Evolutionary conservation across 2,888 invertebrate genomes (phyloP).

Genomic region (Lomographa bimaculata): DNA sequence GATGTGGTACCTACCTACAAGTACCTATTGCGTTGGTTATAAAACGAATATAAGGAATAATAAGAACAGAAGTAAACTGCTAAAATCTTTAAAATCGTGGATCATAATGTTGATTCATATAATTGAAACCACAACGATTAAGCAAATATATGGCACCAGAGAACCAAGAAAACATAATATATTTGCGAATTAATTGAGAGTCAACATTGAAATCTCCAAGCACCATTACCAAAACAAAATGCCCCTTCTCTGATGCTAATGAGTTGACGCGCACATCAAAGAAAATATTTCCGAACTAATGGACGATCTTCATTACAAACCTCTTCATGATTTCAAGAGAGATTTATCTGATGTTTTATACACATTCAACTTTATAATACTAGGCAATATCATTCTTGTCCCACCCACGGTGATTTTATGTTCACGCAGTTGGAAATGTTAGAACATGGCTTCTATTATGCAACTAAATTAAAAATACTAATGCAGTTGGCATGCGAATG

Average conservation of each 20-base stretch:
- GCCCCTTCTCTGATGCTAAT: slow-evolving; percentile 5
- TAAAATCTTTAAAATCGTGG: too few relatives aligned
- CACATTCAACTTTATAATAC: slow-evolving; percentile 14
- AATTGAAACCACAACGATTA: too few relatives aligned
- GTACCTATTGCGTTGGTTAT: not conserved
- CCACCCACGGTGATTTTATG: slow-evolving; percentile 7
- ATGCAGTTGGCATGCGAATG: slow-evolving; percentile 11
- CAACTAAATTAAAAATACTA: slow-evolving; percentile 10
- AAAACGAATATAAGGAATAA: slow-evolving; percentile 2
- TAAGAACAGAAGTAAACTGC: too few relatives aligned
- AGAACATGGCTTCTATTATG: slow-evolving; percentile 4
- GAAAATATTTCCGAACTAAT: slow-evolving; percentile 24
- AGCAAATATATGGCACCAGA: too few relatives aligned
- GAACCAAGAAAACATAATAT: too few relatives aligned
- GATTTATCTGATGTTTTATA: slow-evolving; percentile 21
- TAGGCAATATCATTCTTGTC: slow-evolving; percentile 10
- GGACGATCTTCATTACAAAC: slow-evolving; percentile 12
- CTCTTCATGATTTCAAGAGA: slow-evolving; percentile 19
- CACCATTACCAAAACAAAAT: slow-evolving; percentile 17
- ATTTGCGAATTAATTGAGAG: slow-evolving; percentile 11
- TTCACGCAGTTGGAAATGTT: too few relatives aligned
- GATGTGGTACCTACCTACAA: not conserved
- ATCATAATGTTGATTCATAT: too few relatives aligned
- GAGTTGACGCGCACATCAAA: slow-evolving; percentile 26
- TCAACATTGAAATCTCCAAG: slow-evolving; percentile 14